A percentile compares a stretch with the other conserved stretches of the same genome.
phyloP scores from a whole-genome alignment of 2,113 vertebrate genomes.

The Aythya baeri region DNA sequence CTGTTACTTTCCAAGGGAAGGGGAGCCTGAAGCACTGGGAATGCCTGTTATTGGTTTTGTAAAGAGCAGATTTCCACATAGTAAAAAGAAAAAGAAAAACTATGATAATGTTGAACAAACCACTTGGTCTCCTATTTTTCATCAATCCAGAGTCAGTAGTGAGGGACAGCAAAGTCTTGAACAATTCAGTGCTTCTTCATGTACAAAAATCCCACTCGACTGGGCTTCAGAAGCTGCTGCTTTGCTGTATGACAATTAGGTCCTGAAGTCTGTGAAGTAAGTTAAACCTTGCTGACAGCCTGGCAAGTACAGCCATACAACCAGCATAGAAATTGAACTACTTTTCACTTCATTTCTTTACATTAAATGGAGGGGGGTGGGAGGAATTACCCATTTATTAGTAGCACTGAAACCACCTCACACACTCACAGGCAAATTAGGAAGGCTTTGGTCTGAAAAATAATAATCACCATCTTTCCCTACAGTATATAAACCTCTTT shows the following conservation, averaged over 20 bases:
- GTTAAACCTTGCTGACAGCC: background rate
- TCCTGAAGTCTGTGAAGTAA: background rate
- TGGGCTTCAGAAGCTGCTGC: background rate
- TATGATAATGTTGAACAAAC: background rate
- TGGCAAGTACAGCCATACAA: background rate
- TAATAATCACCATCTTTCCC: background rate
- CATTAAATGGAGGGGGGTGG: too few species aligned
- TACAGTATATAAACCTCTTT: conserved; percentile 28
- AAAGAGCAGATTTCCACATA: background rate
- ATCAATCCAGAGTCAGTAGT: background rate
- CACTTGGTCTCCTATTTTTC: background rate
- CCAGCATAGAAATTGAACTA: background rate
- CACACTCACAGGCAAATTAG: background rate
- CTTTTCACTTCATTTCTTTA: background rate
- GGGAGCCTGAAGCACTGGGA: background rate
- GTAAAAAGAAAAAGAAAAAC: background rate
- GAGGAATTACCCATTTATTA: background rate
- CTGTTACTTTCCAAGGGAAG: background rate
- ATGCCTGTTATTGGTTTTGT: background rate
- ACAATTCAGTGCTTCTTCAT: background rate
- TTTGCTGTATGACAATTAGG: background rate
- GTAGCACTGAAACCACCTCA: background rate
- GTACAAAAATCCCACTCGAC: background rate
- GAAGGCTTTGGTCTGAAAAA: background rate
- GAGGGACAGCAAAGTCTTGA: background rate